A percentile compares a stretch with the other conserved stretches of the same genome.
Conservation (phyloP, 2,797 vertebrate genomes). For the Muscicapa comitata region DNA sequence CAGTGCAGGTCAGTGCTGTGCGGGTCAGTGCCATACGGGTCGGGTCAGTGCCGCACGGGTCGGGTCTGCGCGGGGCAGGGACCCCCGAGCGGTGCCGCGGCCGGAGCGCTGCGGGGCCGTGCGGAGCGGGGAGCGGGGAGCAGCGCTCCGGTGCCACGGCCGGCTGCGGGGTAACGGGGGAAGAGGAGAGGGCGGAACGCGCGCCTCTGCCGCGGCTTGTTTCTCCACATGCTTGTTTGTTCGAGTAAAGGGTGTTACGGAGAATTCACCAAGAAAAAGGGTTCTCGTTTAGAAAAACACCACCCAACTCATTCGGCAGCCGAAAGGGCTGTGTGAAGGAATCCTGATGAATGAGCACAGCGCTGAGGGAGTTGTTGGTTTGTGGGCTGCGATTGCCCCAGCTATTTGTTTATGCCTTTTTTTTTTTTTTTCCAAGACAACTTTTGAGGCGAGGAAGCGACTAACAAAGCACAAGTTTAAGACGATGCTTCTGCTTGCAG, state of each 20-base stretch:
- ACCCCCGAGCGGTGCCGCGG: background rate
- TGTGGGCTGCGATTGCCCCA: background rate
- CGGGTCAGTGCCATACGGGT: no score
- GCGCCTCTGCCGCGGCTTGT: background rate
- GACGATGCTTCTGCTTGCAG: slow-evolving; percentile 1
- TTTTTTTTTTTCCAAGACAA: background rate
- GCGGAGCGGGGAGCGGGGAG: background rate
- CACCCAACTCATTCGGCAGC: background rate
- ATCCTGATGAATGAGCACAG: background rate
- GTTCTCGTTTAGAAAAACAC: background rate
- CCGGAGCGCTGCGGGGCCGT: background rate
- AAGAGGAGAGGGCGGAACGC: background rate
- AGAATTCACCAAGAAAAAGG: background rate
- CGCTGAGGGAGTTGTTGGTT: background rate
- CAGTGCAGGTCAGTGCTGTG: background rate
- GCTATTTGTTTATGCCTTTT: background rate
- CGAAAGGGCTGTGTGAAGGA: background rate
- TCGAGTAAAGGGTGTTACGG: background rate
- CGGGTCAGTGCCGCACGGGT: background rate
- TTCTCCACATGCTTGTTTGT: background rate
- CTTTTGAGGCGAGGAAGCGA: background rate
- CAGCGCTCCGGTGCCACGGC: background rate
- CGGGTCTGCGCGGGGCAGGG: background rate
- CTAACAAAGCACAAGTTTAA: background rate
- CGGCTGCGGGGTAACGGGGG: background rate